Percentiles rank a stretch among this genome's conserved stretches.
Evolutionary conservation across 2,888 invertebrate genomes (phyloP).

Genomic region (Noctua janthina): DNA sequence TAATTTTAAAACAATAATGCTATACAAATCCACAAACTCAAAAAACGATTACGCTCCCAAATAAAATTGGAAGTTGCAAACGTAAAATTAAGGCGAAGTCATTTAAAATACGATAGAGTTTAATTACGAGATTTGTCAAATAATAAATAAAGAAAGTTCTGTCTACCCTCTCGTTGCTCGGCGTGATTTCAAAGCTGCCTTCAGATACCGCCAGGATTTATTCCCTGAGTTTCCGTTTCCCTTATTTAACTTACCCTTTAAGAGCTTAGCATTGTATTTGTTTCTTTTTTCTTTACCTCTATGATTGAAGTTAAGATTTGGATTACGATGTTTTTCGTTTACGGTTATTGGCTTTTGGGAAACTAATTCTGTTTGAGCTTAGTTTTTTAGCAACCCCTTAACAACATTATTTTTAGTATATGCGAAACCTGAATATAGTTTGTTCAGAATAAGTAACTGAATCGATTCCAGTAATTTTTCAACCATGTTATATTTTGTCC

Average conservation of each 20-base stretch:
- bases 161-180: constrained; percentile 58
- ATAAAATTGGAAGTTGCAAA: constrained; percentile 60
- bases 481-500: no score
- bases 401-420: no score
- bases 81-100: constrained; percentile 65
- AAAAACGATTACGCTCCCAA: constrained; percentile 54
- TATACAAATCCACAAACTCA: constrained; percentile 43
- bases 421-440: no score
- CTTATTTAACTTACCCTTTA: constrained; percentile 72
- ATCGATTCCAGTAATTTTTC: no score
- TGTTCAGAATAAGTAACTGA: no score
- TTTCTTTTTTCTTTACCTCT: constrained; percentile 51
- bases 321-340: constrained; percentile 39
- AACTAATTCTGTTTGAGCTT: background rate
- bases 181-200: constrained; percentile 69
- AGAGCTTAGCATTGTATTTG: constrained; percentile 62
- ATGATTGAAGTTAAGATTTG: constrained; percentile 43
- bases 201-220: constrained; percentile 73
- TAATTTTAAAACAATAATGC: constrained; percentile 57
- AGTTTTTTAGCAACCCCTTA: background rate
- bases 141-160: constrained; percentile 76
- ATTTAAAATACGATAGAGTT: constrained; percentile 73
- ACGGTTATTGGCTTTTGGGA: constrained; percentile 38
- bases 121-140: constrained; percentile 80
- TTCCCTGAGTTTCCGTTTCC: constrained; percentile 65